These are phyloP conservation scores for Neodon shergylaensis DNA, from an alignment of 2,113 vertebrate genomes.

Conservation along the genomic window DNA sequence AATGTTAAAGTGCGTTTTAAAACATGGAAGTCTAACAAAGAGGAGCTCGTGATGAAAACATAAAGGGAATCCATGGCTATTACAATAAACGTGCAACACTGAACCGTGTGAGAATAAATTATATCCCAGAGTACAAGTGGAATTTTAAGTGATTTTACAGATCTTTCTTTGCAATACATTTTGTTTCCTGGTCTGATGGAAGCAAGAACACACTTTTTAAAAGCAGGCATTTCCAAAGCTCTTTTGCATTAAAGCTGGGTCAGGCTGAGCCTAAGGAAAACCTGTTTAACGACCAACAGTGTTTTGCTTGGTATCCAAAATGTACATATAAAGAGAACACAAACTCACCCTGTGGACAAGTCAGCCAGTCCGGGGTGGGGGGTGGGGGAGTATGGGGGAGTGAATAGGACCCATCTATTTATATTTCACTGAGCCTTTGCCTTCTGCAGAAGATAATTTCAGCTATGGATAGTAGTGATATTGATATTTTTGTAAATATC, in stretches of 20 bases:
- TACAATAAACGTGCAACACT: background rate
- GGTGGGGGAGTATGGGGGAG: slow-evolving; percentile 45
- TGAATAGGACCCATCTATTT: background rate
- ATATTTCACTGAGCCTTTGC: background rate
- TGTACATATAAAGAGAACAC: slow-evolving; percentile 62
- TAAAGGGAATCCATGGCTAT: slow-evolving; percentile 14
- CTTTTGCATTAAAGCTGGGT: slow-evolving; percentile 58
- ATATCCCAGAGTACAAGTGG: slow-evolving; percentile 10
- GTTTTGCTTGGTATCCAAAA: slow-evolving; percentile 70
- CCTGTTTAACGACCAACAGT: slow-evolving; percentile 65
- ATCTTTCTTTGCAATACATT: background rate
- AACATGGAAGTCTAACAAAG: slow-evolving; percentile 30
- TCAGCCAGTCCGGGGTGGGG: slow-evolving; percentile 64
- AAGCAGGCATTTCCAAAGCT: background rate
- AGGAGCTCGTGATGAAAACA: background rate
- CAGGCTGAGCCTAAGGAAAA: slow-evolving; percentile 69
- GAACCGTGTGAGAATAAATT: slow-evolving; percentile 30
- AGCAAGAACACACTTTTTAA: slow-evolving; percentile 37
- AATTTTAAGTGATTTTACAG: slow-evolving; percentile 65
- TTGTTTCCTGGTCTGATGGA: slow-evolving; percentile 20
- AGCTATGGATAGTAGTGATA: slow-evolving; percentile 47
- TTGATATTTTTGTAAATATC: slow-evolving; percentile 68
- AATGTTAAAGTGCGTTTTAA: slow-evolving; percentile 56
- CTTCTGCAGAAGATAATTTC: slow-evolving; percentile 71
- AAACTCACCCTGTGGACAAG: slow-evolving; percentile 29